Percentiles rank a stretch among this genome's conserved stretches.
phyloP scores from a whole-genome alignment of 2,797 vertebrate genomes.

The Fistularia tabacaria region DNA sequence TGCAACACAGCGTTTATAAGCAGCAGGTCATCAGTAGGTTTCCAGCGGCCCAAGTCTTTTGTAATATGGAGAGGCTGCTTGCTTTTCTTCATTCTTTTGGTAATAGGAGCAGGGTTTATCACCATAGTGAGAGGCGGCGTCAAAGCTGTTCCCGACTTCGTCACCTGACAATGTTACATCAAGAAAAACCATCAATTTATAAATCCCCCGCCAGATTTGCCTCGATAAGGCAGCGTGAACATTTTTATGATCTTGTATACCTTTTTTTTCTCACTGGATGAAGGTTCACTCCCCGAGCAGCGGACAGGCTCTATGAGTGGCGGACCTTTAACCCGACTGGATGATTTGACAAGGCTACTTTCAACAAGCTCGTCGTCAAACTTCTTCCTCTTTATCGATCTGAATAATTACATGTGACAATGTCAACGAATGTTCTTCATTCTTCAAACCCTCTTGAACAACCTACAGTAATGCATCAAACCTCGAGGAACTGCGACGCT shows the following conservation, averaged over 20 bases:
- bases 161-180: conserved; percentile 68
- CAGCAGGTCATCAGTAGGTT: conserved; percentile 89
- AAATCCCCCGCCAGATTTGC: neutral
- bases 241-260: conserved; percentile 50
- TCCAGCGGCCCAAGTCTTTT: conserved; percentile 94
- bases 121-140: conserved; percentile 81
- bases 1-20: conserved; percentile 94
- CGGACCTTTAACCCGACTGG: conserved; percentile 88
- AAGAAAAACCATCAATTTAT: neutral
- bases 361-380: conserved; percentile 97
- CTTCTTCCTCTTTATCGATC: conserved; percentile 96
- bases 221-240: neutral
- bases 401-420: conserved; percentile 33
- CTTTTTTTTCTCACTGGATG: conserved; percentile 93
- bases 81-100: conserved; percentile 93
- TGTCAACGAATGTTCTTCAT: no score
- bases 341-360: conserved; percentile 95
- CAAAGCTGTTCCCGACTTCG: conserved; percentile 80
- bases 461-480: conserved; percentile 41
- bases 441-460: no score
- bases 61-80: conserved; percentile 93
- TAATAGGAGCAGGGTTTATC: conserved; percentile 77
- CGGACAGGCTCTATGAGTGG: conserved; percentile 85
- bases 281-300: conserved; percentile 85
- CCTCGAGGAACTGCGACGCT: conserved; percentile 95